phyloP scores from a whole-genome alignment of 2,888 invertebrate genomes.

The Ormyrus labotus region DNA sequence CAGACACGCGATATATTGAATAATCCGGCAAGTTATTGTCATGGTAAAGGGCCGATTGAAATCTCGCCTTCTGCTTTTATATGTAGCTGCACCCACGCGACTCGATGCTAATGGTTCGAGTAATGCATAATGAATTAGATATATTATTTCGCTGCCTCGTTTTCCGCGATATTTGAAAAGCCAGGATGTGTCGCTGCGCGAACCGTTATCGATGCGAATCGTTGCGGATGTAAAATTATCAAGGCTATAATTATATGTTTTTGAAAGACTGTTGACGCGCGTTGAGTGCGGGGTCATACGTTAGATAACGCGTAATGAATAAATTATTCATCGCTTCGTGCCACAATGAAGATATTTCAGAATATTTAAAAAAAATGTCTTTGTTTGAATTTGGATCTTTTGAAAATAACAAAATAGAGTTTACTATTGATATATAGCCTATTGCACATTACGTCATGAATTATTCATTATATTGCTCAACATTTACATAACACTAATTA shows the following conservation, averaged over 20 bases:
- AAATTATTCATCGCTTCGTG: too few relatives aligned
- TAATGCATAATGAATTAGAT: slow-evolving; percentile 53
- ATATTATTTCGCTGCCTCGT: slow-evolving; percentile 35
- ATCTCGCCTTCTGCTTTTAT: slow-evolving; percentile 31
- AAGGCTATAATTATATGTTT: slow-evolving; percentile 21
- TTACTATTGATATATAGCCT: too few relatives aligned
- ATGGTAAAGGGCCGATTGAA: slow-evolving; percentile 40
- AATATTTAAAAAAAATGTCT: too few relatives aligned
- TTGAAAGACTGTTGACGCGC: background rate
- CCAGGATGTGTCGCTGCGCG: slow-evolving; percentile 39
- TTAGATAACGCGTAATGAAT: too few relatives aligned
- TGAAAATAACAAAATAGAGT: too few relatives aligned
- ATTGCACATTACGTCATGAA: too few relatives aligned
- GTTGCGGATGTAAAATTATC: background rate
- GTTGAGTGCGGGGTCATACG: too few relatives aligned
- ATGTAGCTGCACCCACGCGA: slow-evolving; percentile 29
- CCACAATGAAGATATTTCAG: too few relatives aligned
- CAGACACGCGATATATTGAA: slow-evolving; percentile 41
- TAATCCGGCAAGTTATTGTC: slow-evolving; percentile 35
- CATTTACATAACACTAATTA: too few relatives aligned
- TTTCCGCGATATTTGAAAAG: slow-evolving; percentile 38
- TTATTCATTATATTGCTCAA: too few relatives aligned
- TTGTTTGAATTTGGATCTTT: too few relatives aligned
- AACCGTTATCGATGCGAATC: background rate
- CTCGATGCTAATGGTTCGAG: slow-evolving; percentile 33